These are phyloP conservation scores for Zele albiditarsus DNA, from an alignment of 2,888 invertebrate genomes.

Conservation along the genomic window DNA sequence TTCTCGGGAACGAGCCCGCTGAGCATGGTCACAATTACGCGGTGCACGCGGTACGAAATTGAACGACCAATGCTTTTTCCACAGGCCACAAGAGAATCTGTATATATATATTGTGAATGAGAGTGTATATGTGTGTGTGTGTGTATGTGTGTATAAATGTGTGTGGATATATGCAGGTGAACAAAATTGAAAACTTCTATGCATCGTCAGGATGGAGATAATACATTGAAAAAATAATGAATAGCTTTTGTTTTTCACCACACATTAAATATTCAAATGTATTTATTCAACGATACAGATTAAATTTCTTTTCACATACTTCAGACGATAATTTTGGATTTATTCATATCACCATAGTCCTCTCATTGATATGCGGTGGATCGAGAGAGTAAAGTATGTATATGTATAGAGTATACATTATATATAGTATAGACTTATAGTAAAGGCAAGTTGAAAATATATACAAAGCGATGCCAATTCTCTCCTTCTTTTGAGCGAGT, in stretches of 20 bases:
- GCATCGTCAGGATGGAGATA: background rate
- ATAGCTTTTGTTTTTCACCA: background rate
- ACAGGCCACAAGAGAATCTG: slow-evolving; percentile 9
- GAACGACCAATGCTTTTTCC: slow-evolving; percentile 63
- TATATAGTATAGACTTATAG: background rate
- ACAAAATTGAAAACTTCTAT: slow-evolving; percentile 14
- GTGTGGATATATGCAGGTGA: background rate
- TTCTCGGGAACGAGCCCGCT: slow-evolving; percentile 65
- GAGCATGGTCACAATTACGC: slow-evolving; percentile 68
- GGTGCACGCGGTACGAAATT: slow-evolving; percentile 63
- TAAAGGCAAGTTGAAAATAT: background rate
- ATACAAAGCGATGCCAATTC: slow-evolving; percentile 1
- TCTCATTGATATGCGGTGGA: background rate
- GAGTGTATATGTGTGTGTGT: background rate
- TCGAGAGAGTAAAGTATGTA: background rate
- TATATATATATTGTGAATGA: background rate
- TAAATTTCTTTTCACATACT: background rate
- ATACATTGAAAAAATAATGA: background rate
- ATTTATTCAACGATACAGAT: background rate
- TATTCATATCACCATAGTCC: slow-evolving; percentile 50
- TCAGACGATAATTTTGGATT: slow-evolving; percentile 52
- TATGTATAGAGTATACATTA: background rate
- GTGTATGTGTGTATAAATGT: background rate
- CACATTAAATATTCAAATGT: background rate
- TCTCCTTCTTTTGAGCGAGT: background rate